phyloP scores from a whole-genome alignment of 2,888 invertebrate species.

The Pterobdella sp. region DNA sequence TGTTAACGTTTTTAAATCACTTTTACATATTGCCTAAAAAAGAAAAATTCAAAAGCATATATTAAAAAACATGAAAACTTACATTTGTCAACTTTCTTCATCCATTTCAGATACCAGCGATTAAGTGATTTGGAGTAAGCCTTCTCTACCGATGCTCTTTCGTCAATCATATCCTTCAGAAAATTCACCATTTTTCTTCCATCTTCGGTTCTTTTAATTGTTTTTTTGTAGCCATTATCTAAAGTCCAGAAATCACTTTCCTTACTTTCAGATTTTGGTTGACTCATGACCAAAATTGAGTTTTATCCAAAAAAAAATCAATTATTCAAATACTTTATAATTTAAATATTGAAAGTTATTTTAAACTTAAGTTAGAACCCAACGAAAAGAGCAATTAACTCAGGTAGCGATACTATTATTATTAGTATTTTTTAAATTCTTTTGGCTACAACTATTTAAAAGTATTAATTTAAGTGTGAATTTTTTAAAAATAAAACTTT shows the following conservation, averaged over 20 bases:
- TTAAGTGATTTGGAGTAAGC: slow-evolving; percentile 24
- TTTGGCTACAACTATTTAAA: too few species aligned
- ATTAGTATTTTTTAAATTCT: not conserved
- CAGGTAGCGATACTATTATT: too few species aligned
- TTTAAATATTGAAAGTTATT: not conserved
- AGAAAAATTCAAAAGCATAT: too few species aligned
- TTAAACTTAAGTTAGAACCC: too few species aligned
- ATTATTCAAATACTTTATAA: not conserved
- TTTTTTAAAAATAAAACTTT: too few species aligned
- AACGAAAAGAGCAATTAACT: too few species aligned
- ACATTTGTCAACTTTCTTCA: slow-evolving; percentile 28
- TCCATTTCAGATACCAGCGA: slow-evolving; percentile 28
- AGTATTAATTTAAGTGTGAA: too few species aligned
- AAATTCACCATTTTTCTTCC: slow-evolving; percentile 26
- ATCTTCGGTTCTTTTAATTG: slow-evolving; percentile 27
- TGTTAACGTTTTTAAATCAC: too few species aligned
- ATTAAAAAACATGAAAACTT: not conserved
- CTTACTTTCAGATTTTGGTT: not conserved
- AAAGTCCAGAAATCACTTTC: slow-evolving; percentile 27
- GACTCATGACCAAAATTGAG: not conserved
- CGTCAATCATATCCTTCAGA: slow-evolving; percentile 27
- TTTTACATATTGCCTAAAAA: too few species aligned
- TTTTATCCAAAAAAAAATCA: not conserved
- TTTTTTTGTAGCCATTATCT: slow-evolving; percentile 27
- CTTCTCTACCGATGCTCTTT: slow-evolving; percentile 28